Conservation (phyloP, 1,140 invertebrate genomes). For the Gonioctena quinquepunctata region DNA sequence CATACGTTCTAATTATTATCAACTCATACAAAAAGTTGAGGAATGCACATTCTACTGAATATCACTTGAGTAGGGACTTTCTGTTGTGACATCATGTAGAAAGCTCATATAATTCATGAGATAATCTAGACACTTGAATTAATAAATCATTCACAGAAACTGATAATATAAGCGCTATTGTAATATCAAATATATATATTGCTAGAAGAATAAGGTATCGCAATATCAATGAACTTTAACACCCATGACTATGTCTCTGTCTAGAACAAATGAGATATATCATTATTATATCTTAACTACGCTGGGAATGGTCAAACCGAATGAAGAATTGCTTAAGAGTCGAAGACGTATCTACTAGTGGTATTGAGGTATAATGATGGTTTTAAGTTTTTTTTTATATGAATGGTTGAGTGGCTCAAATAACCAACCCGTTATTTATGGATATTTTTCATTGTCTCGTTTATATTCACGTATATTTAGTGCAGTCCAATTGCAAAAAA, state of each 20-base stretch:
- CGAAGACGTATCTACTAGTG: neutral
- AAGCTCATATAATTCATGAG: neutral
- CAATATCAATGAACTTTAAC: conserved; percentile 5
- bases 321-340: neutral
- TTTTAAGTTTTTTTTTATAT: too few relatives aligned
- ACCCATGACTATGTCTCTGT: conserved; percentile 1
- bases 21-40: too few relatives aligned
- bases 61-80: too few relatives aligned
- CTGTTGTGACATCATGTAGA: neutral
- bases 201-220: neutral
- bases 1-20: too few relatives aligned
- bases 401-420: too few relatives aligned
- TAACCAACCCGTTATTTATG: too few relatives aligned
- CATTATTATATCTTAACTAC: conserved; percentile 4
- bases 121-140: neutral
- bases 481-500: too few relatives aligned
- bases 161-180: neutral
- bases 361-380: too few relatives aligned
- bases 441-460: too few relatives aligned
- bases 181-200: neutral
- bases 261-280: neutral
- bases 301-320: neutral
- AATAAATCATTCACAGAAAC: neutral
- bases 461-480: too few relatives aligned
- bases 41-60: too few relatives aligned